phyloP scores from a whole-genome alignment of 1,140 invertebrate species.

The Chlorops oryzae region DNA sequence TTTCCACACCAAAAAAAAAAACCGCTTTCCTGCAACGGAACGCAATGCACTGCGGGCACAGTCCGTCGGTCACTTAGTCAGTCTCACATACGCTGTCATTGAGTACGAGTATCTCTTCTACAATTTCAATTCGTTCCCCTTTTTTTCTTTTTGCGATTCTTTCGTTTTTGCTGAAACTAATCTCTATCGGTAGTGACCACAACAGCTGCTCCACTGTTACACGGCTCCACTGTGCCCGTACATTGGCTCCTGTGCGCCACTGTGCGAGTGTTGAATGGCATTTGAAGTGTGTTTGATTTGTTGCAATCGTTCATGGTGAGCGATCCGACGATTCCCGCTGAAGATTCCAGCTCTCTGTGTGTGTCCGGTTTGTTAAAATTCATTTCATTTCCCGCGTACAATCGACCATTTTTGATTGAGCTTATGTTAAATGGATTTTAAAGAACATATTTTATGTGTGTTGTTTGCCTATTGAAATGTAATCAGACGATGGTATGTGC shows the following conservation, averaged over 20 bases:
- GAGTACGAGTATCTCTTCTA: too few species aligned
- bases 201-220: too few species aligned
- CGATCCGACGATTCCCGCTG: background rate
- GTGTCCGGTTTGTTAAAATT: conserved; percentile 36
- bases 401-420: background rate
- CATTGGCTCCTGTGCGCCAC: conserved; percentile 4
- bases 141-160: too few species aligned
- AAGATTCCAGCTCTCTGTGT: conserved; percentile 8
- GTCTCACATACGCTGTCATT: too few species aligned
- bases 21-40: too few species aligned
- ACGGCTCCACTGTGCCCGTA: too few species aligned
- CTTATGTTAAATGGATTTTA: conserved; percentile 19
- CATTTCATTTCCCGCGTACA: conserved; percentile 27
- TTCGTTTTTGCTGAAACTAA: too few species aligned
- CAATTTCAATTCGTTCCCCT: too few species aligned
- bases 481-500: background rate
- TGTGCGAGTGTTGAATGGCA: background rate
- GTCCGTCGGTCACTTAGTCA: too few species aligned
- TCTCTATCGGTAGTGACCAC: too few species aligned
- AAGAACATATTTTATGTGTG: conserved; percentile 35
- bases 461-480: conserved; percentile 21
- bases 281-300: conserved; percentile 17
- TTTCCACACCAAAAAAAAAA: too few species aligned
- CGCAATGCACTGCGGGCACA: too few species aligned
- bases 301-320: conserved; percentile 7